Percentiles rank a stretch among this genome's conserved stretches.
These are phyloP conservation scores for Limnephilus auricula DNA, from an alignment of 2,888 invertebrate species.

Conservation along the genomic window DNA sequence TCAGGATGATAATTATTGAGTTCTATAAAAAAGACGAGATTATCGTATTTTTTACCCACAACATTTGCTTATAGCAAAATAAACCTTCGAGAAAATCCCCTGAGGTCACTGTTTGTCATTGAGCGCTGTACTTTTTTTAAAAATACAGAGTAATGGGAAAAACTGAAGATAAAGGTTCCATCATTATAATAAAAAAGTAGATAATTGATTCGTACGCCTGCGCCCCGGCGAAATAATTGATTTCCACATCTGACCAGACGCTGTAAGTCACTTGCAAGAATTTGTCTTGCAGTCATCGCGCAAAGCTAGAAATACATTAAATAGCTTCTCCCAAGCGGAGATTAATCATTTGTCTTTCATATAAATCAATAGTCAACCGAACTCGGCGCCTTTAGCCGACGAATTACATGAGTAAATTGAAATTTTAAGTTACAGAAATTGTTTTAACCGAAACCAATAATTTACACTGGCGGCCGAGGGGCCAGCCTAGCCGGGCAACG, in stretches of 20 bases:
- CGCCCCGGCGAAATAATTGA: not conserved
- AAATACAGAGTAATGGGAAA: not conserved
- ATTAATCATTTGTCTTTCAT: conserved; percentile 34
- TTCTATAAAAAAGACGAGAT: not conserved
- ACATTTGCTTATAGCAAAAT: not conserved
- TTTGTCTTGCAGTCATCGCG: not conserved
- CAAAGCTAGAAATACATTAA: conserved; percentile 1
- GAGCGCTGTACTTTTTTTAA: not conserved
- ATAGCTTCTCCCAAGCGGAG: not conserved
- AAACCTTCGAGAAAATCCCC: not conserved
- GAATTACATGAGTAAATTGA: conserved; percentile 52
- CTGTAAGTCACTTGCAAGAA: not conserved
- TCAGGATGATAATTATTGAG: not conserved
- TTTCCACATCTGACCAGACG: not conserved
- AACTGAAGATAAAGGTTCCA: not conserved
- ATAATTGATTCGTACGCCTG: conserved; percentile 2
- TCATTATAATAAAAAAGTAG: conserved; percentile 2
- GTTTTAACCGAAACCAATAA: conserved; percentile 55
- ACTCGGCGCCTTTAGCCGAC: conserved; percentile 54
- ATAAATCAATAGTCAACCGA: conserved; percentile 48
- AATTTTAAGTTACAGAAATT: conserved; percentile 56
- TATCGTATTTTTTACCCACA: not conserved
- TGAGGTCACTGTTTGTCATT: not conserved
- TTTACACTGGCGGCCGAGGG: conserved; percentile 19
- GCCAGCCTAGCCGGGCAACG: not conserved